These are phyloP conservation scores for Ligdia adustata DNA, from an alignment of 2,888 invertebrate species.

Conservation along the genomic window DNA sequence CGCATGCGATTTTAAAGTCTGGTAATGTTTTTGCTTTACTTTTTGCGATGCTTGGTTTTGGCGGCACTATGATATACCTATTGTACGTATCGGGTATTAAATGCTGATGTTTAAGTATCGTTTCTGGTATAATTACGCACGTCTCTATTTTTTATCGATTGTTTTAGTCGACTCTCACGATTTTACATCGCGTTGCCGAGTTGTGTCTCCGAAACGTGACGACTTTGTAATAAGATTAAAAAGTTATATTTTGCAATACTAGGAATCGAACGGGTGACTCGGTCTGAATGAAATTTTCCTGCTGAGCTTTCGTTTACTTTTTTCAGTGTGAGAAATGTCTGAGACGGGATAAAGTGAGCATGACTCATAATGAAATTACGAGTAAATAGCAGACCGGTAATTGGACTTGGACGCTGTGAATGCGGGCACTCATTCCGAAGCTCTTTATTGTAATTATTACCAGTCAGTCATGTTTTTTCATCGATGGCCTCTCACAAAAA, in stretches of 20 bases:
- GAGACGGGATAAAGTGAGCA: slow-evolving; percentile 26
- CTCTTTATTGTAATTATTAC: no score
- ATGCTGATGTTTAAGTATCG: slow-evolving; percentile 60
- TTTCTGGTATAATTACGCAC: slow-evolving; percentile 67
- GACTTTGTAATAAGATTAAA: slow-evolving; percentile 27
- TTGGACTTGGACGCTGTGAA: neutral
- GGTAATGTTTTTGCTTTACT: slow-evolving; percentile 58
- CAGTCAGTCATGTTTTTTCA: no score
- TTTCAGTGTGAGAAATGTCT: slow-evolving; percentile 28
- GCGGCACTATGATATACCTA: slow-evolving; percentile 54
- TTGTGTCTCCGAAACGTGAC: slow-evolving; percentile 13
- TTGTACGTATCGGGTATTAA: slow-evolving; percentile 61
- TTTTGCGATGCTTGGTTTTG: slow-evolving; percentile 64
- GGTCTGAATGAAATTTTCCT: slow-evolving; percentile 35
- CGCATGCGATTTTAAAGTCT: slow-evolving; percentile 57
- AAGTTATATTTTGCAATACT: slow-evolving; percentile 20
- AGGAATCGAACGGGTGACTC: slow-evolving; percentile 36
- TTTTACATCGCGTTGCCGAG: slow-evolving; percentile 4
- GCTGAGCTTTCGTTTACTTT: slow-evolving; percentile 35
- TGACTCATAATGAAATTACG: slow-evolving; percentile 32
- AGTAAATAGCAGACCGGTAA: slow-evolving; percentile 15
- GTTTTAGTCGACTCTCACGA: slow-evolving; percentile 20
- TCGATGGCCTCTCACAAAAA: no score
- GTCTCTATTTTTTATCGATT: slow-evolving; percentile 48
- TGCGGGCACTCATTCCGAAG: neutral